Conservation (phyloP, 2,113 vertebrate genomes). For the Alethe castanea region DNA sequence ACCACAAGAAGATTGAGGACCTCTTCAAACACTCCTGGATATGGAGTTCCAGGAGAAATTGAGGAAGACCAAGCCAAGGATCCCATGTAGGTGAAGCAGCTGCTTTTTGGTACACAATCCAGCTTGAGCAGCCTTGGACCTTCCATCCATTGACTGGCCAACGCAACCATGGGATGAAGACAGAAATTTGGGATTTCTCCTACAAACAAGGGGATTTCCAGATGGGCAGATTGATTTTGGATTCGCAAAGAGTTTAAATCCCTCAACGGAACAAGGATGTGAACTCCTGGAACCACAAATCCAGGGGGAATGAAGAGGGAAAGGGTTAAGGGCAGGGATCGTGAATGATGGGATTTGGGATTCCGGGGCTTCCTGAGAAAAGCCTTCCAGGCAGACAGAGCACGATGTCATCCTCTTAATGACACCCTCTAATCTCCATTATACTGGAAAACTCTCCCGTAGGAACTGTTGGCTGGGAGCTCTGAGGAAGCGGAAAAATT, state of each 20-base stretch:
- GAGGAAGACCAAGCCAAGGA: background rate
- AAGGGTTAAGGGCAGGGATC: background rate
- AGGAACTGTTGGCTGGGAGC: background rate
- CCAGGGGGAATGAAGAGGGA: background rate
- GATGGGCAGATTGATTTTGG: background rate
- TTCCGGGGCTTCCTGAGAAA: background rate
- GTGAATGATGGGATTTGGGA: background rate
- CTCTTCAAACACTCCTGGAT: background rate
- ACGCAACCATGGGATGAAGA: rapidly evolving
- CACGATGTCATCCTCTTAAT: background rate
- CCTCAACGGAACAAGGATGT: rapidly evolving
- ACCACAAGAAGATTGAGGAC: background rate
- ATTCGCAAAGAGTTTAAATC: background rate
- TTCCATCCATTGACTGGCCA: background rate
- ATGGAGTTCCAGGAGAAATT: background rate
- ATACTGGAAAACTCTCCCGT: background rate
- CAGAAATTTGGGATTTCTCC: background rate
- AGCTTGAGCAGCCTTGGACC: background rate
- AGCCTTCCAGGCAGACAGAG: background rate
- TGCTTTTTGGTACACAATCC: background rate
- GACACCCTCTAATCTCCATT: background rate
- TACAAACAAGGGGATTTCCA: rapidly evolving
- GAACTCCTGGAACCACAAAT: background rate
- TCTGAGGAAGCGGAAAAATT: rapidly evolving
- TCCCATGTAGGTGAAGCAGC: background rate